Conservation (phyloP, 2,888 invertebrate genomes). For the Iphiclides podalirius region DNA sequence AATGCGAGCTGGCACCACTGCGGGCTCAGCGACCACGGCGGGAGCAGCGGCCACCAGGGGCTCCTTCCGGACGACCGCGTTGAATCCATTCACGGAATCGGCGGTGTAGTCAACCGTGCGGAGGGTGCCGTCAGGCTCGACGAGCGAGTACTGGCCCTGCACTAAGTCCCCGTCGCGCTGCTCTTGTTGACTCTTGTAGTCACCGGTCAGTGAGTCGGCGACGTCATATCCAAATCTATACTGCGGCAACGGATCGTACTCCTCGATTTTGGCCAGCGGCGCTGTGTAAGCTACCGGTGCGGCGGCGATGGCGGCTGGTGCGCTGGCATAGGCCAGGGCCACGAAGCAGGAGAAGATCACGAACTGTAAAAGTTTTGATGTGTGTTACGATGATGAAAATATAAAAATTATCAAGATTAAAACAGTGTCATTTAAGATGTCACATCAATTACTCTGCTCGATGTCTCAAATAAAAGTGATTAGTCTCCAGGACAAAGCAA, state of each 20-base stretch:
- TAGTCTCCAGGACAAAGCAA: too few relatives aligned
- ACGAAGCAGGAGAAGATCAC: conserved; percentile 64
- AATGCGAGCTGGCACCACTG: conserved; percentile 42
- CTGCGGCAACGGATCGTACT: conserved; percentile 79
- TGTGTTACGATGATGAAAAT: too few relatives aligned
- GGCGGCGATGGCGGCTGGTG: conserved; percentile 56
- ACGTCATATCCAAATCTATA: conserved; percentile 75
- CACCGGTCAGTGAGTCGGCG: conserved; percentile 66
- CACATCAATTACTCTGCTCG: too few relatives aligned
- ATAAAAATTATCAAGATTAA: too few relatives aligned
- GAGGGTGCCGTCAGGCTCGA: conserved; percentile 66
- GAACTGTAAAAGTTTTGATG: conserved; percentile 48
- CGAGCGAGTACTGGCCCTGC: conserved; percentile 63
- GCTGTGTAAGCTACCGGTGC: conserved; percentile 47
- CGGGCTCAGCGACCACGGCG: conserved; percentile 58
- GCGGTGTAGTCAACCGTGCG: conserved; percentile 66
- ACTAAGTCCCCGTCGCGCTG: conserved; percentile 79
- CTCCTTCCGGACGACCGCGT: conserved; percentile 62
- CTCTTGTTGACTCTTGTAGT: conserved; percentile 71
- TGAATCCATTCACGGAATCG: conserved; percentile 64
- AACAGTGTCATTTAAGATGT: too few relatives aligned
- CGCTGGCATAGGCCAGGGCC: conserved; percentile 57
- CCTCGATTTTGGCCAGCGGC: conserved; percentile 56
- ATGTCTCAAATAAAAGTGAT: too few relatives aligned
- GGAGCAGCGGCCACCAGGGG: conserved; percentile 52